Evolutionary conservation across 1,140 invertebrate species (phyloP).

Genomic region (Drosophila aff.): DNA sequence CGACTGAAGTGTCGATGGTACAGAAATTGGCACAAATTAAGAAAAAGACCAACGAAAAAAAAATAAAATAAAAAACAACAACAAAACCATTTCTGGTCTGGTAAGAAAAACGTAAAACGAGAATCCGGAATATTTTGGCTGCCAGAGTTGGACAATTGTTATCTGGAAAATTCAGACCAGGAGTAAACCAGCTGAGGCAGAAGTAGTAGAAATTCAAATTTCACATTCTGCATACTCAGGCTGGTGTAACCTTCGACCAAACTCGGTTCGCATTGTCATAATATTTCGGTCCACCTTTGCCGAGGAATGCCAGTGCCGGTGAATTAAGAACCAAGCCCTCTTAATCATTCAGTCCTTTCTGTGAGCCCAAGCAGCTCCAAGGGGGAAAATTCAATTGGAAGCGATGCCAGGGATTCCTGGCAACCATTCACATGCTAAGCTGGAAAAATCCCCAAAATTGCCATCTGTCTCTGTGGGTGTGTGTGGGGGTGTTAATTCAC

Average conservation of each 20-base stretch:
- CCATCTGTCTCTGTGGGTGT: slow-evolving; percentile 2
- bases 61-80: slow-evolving; percentile 14
- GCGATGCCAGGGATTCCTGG: slow-evolving; percentile 10
- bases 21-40: slow-evolving; percentile 67
- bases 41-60: slow-evolving; percentile 35
- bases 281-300: slow-evolving; percentile 18
- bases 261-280: slow-evolving; percentile 23
- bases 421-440: slow-evolving; percentile 30
- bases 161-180: slow-evolving; percentile 59
- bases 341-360: slow-evolving; percentile 31
- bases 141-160: slow-evolving; percentile 42
- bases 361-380: slow-evolving; percentile 1
- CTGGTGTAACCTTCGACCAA: slow-evolving; percentile 25
- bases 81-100: slow-evolving; percentile 5
- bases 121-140: slow-evolving; percentile 38
- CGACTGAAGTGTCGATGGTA: slow-evolving; percentile 48
- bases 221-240: slow-evolving; percentile 23
- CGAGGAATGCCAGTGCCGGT: slow-evolving; percentile 1
- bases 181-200: slow-evolving; percentile 12
- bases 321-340: slow-evolving; percentile 9
- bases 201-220: slow-evolving; percentile 30
- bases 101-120: slow-evolving; percentile 10
- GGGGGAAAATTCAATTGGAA: slow-evolving; percentile 40
- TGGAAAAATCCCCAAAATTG: slow-evolving; percentile 26
- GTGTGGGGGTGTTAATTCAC: slow-evolving; percentile 41